Evolutionary conservation across 2,113 vertebrate species (phyloP), one percentile per base, ranked within the genome.

Genomic region (Hemibagrus wyckioides): DNA sequence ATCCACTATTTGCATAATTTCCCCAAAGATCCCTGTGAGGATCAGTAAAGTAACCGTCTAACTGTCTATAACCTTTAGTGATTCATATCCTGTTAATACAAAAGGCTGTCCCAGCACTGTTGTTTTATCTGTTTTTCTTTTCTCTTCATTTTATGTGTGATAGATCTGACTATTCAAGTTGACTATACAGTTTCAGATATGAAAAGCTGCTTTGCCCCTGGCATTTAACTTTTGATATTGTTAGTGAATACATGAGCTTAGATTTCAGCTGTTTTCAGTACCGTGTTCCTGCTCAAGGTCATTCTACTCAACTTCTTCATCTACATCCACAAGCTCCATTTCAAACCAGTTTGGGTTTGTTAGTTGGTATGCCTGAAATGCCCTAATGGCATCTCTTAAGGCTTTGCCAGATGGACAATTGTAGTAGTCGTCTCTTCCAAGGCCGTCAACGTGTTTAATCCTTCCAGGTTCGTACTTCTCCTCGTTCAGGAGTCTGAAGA

Each of bases 401-500:
- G 95, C 95, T 91, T 63, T 79, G 14, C 98, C 97, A 0, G 95
- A 94, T 33, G 96, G 93, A 82, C 93, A 96, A 0, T 79, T 82
- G 48, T 95, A 94, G 87, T 94, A 96, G 59, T 94, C 94, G 0
- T 95, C 92, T 13, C 92, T 93, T 0, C 94, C 93, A n/a, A 98
- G 94, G 33, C 96, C 96, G 61, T 84, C 89, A 0, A 97, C 93
- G 21, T 91, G 92, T 89, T 96, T 96, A 90, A 97, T 93, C 52
- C 92, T 91, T 6, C 97, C 97, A 0, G 97, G 97, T 57, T 96
- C 94, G 17, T 97, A 95, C 90, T 97, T 97, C 90, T 99, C 97
- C 87, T 94, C 14, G 54, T 96, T 96, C 90, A 97, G 94, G 87
- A 99, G 97, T n/a, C 97, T 94, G 91, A 99, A 99, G 90, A 97